Conservation (phyloP, 1,140 invertebrate genomes). For the Tetramorium parvispinum region DNA sequence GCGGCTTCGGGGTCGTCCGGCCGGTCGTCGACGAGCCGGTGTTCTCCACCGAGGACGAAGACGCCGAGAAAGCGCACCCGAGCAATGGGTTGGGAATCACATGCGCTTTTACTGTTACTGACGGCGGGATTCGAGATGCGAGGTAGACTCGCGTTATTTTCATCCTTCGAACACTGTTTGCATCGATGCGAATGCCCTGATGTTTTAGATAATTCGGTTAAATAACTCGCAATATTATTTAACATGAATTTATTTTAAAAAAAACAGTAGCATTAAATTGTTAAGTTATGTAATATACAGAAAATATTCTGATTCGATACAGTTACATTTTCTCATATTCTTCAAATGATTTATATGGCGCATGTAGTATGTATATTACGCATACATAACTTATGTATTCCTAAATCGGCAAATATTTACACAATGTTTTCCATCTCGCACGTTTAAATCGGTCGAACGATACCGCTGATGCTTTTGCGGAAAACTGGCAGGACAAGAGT, state of each 20-base stretch:
- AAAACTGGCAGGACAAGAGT: neutral
- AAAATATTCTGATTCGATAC: neutral
- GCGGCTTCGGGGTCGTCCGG: slow-evolving; percentile 77
- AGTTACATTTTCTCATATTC: neutral
- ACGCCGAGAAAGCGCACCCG: slow-evolving; percentile 24
- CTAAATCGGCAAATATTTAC: slow-evolving; percentile 7
- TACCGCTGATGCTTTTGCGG: neutral
- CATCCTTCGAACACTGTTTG: neutral
- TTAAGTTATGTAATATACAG: neutral
- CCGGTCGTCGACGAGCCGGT: slow-evolving; percentile 71
- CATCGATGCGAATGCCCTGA: neutral
- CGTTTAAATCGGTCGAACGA: neutral
- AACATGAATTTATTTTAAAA: neutral
- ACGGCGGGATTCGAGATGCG: neutral
- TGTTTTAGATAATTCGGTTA: neutral
- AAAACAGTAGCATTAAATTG: neutral
- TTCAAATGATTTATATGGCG: neutral
- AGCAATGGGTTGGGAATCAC: neutral
- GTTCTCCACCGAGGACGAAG: slow-evolving; percentile 58
- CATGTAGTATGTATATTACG: neutral
- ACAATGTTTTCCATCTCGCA: neutral
- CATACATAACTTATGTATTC: neutral
- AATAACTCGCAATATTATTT: neutral
- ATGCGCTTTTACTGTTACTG: slow-evolving; percentile 17
- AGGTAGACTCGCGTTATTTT: neutral